Evolutionary conservation across 2,888 invertebrate species (phyloP).

Genomic region (Melanchra persicariae): DNA sequence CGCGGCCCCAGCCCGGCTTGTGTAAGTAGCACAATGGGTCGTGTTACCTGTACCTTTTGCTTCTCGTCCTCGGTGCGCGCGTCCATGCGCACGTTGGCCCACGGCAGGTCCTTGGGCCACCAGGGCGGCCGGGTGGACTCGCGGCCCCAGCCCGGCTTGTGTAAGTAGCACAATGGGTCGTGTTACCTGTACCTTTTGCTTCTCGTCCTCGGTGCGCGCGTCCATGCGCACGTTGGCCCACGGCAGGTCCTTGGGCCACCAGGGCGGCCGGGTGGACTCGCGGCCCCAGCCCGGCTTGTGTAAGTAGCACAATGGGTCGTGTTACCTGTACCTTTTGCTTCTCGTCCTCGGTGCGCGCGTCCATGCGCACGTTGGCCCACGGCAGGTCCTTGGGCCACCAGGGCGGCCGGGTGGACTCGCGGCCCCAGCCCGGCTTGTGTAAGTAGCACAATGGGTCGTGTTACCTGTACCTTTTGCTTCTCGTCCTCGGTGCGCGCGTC

Average conservation of each 20-base stretch:
- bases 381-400: conserved; percentile 99
- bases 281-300: too few species aligned
- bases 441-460: too few species aligned
- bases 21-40: too few species aligned
- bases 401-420: conserved; percentile 98
- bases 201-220: conserved; percentile 98
- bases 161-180: too few species aligned
- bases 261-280: conserved; percentile 98
- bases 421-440: too few species aligned
- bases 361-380: conserved; percentile 99
- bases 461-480: conserved; percentile 96
- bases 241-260: conserved; percentile 99
- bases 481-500: conserved; percentile 99
- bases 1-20: conserved; percentile 99
- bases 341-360: conserved; percentile 98
- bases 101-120: conserved; percentile 99
- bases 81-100: conserved; percentile 99
- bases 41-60: conserved; percentile 93
- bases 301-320: too few species aligned
- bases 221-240: conserved; percentile 99
- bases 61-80: conserved; percentile 98
- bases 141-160: too few species aligned
- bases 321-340: conserved; percentile 95
- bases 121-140: conserved; percentile 98
- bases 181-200: conserved; percentile 94